phyloP scores from a whole-genome alignment of 64 coral and sea anemone genomes.

The Porites lutea region DNA sequence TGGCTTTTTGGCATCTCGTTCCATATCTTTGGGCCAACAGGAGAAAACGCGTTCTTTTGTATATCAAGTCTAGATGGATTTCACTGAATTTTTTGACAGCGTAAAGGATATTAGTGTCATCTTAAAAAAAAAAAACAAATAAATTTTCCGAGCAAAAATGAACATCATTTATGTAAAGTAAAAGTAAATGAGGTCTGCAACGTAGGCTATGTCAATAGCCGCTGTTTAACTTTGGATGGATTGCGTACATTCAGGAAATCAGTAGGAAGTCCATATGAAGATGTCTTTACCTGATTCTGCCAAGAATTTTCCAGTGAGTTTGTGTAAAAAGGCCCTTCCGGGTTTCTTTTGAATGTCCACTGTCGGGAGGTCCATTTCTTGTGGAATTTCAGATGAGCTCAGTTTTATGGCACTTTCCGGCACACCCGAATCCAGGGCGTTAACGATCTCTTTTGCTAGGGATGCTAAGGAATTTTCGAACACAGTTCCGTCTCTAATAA shows the following conservation, averaged over 20 bases:
- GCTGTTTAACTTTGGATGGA: too few relatives aligned
- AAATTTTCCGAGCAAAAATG: too few relatives aligned
- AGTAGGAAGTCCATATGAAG: not conserved
- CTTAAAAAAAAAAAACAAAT: too few relatives aligned
- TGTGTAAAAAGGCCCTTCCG: slow-evolving; percentile 83
- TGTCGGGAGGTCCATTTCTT: not conserved
- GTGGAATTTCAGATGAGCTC: slow-evolving; percentile 4
- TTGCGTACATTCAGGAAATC: not conserved
- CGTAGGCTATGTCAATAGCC: too few relatives aligned
- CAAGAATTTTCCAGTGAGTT: slow-evolving; percentile 76
- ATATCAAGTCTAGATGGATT: too few relatives aligned
- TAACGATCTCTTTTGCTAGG: slow-evolving; percentile 76
- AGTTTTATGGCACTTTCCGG: slow-evolving; percentile 59
- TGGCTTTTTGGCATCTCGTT: too few relatives aligned
- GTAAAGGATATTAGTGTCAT: too few relatives aligned
- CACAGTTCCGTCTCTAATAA: slow-evolving; percentile 51
- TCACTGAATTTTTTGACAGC: too few relatives aligned
- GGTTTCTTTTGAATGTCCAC: slow-evolving; percentile 77
- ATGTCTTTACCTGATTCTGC: slow-evolving; percentile 76
- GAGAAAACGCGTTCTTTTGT: too few relatives aligned
- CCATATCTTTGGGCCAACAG: too few relatives aligned
- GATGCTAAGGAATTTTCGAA: slow-evolving; percentile 77
- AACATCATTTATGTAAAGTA: too few relatives aligned
- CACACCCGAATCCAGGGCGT: slow-evolving; percentile 27
- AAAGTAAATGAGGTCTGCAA: too few relatives aligned